Conservation (phyloP, 2,888 invertebrate species). For the Neoaliturus tenellus region DNA sequence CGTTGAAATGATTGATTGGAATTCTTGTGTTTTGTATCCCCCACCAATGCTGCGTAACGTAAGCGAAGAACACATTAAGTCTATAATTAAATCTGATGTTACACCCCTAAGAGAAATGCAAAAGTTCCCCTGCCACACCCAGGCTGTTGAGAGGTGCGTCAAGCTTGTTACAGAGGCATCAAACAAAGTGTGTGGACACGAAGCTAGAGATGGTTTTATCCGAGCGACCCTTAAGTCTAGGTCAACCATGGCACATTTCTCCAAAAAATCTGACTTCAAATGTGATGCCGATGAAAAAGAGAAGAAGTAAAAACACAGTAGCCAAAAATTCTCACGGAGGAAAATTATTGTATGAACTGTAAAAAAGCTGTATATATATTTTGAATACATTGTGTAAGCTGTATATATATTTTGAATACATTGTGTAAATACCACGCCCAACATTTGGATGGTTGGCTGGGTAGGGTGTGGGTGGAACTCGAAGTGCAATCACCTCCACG, state of each 20-base stretch:
- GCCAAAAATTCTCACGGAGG: not conserved
- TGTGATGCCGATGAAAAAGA: not conserved
- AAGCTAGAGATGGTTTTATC: slow-evolving; percentile 37
- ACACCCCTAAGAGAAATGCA: slow-evolving; percentile 17
- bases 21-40: not conserved
- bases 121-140: slow-evolving; percentile 59
- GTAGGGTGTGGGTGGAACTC: slow-evolving; percentile 52
- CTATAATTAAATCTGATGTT: not conserved
- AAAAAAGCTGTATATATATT: slow-evolving; percentile 43
- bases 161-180: slow-evolving; percentile 54
- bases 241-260: slow-evolving; percentile 58
- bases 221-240: slow-evolving; percentile 56
- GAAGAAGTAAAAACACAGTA: not conserved
- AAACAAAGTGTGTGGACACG: slow-evolving; percentile 10
- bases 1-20: slow-evolving; percentile 51
- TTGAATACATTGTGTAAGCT: slow-evolving; percentile 8
- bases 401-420: slow-evolving; percentile 50
- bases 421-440: not conserved
- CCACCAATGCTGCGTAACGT: slow-evolving; percentile 43
- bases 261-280: slow-evolving; percentile 40
- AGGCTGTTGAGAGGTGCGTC: slow-evolving; percentile 59
- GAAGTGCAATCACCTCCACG: too few species aligned
- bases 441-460: slow-evolving; percentile 56
- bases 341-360: slow-evolving; percentile 46
- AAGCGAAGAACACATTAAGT: slow-evolving; percentile 22